A percentile compares a stretch with the other conserved stretches of the same genome.
phyloP scores from a whole-genome alignment of 2,888 invertebrate species.

The Watsonalla cultraria region DNA sequence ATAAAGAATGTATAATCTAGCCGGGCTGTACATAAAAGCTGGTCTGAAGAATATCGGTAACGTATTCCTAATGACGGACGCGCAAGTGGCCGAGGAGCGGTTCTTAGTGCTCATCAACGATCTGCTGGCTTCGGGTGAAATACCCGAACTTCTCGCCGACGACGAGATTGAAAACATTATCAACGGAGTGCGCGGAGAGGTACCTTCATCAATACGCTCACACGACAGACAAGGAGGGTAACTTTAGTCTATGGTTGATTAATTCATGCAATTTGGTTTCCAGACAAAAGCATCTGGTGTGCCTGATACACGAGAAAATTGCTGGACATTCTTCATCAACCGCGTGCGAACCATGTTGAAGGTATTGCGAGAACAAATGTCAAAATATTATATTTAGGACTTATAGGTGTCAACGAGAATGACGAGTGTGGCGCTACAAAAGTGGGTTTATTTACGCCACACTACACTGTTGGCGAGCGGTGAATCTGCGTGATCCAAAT shows the following conservation, averaged over 20 bases:
- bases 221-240: too few relatives aligned
- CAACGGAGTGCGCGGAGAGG: slow-evolving; percentile 85
- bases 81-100: slow-evolving; percentile 93
- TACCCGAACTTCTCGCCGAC: slow-evolving; percentile 92
- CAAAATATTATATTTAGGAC: not conserved
- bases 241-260: not conserved
- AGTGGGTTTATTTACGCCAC: too few relatives aligned
- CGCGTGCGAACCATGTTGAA: slow-evolving; percentile 88
- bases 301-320: slow-evolving; percentile 92
- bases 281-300: slow-evolving; percentile 89
- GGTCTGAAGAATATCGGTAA: slow-evolving; percentile 91
- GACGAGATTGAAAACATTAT: slow-evolving; percentile 94
- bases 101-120: slow-evolving; percentile 96
- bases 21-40: slow-evolving; percentile 89
- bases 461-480: too few relatives aligned
- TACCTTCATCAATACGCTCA: slow-evolving; percentile 27
- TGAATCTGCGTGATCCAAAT: too few relatives aligned
- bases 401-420: too few relatives aligned
- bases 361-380: slow-evolving; percentile 34
- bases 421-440: too few relatives aligned
- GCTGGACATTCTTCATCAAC: slow-evolving; percentile 97
- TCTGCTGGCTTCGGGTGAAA: slow-evolving; percentile 95
- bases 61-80: slow-evolving; percentile 95
- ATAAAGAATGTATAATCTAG: slow-evolving; percentile 41
- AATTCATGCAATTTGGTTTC: slow-evolving; percentile 9